Percentiles rank a stretch among this genome's conserved stretches.
Conservation (phyloP, 2,888 invertebrate genomes). For the Fragum sueziense region DNA sequence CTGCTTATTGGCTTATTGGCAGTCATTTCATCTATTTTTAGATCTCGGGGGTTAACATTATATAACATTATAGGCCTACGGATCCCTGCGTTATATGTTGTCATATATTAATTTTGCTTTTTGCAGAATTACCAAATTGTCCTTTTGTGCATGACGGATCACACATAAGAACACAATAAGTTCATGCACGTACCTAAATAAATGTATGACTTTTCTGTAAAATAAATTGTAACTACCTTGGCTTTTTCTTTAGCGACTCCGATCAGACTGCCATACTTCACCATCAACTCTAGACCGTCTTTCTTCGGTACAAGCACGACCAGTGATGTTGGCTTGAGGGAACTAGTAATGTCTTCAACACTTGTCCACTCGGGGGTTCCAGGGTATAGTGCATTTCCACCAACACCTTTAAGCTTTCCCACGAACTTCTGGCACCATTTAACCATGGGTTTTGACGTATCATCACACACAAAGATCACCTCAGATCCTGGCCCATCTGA, state of each 20-base stretch:
- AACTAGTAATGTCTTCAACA: neutral
- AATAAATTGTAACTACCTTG: neutral
- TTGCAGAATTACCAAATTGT: neutral
- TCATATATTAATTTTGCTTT: no score
- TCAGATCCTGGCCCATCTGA: neutral
- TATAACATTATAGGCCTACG: no score
- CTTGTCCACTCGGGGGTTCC: neutral
- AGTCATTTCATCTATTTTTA: no score
- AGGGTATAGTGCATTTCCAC: neutral
- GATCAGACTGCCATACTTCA: neutral
- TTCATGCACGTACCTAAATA: neutral
- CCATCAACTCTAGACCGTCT: neutral
- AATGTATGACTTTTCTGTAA: neutral
- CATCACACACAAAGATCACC: neutral
- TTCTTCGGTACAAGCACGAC: neutral
- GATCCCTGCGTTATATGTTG: no score
- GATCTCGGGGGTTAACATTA: neutral
- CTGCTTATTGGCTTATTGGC: no score
- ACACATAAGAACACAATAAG: neutral
- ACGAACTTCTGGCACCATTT: neutral
- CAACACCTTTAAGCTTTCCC: neutral
- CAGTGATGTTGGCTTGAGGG: neutral
- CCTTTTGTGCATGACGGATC: neutral
- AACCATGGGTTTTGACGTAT: neutral
- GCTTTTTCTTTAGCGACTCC: neutral